A percentile compares a stretch with the other conserved stretches of the same genome.
phyloP scores from a whole-genome alignment of 2,113 vertebrate genomes.

The Etheostoma spectabile region DNA sequence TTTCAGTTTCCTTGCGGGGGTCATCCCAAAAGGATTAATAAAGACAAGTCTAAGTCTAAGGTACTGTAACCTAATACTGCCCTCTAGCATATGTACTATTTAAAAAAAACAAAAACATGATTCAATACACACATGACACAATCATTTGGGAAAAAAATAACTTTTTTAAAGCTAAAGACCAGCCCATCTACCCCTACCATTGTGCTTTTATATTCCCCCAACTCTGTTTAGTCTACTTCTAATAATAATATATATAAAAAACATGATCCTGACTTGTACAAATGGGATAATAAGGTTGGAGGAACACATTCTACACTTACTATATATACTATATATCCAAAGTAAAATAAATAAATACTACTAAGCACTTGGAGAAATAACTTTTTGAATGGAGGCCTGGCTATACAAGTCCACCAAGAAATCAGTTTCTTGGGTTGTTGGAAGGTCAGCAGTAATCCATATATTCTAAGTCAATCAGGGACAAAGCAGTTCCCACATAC shows the following conservation, averaged over 20 bases:
- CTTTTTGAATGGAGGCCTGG: neutral
- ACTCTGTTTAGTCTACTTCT: constrained; percentile 29
- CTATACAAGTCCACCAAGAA: constrained; percentile 1
- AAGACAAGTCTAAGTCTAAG: no score
- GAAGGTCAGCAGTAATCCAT: constrained; percentile 45
- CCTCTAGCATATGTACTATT: neutral
- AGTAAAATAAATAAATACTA: neutral
- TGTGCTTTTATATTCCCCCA: constrained; percentile 20
- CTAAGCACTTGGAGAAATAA: neutral
- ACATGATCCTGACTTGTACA: neutral
- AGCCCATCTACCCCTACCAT: neutral
- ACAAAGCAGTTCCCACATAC: constrained; percentile 34
- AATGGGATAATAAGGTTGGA: constrained; percentile 24
- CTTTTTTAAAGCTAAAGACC: neutral
- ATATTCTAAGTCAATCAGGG: constrained; percentile 57
- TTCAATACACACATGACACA: neutral
- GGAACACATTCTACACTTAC: neutral
- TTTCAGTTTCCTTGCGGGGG: no score
- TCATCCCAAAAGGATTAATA: no score
- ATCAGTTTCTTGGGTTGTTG: constrained; percentile 23
- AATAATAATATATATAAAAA: neutral
- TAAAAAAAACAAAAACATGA: neutral
- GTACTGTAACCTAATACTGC: neutral
- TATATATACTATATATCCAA: neutral
- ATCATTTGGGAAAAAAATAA: neutral